These are phyloP conservation scores for Sarcophaga rosellei DNA, from an alignment of 2,888 invertebrate genomes.

Conservation along the genomic window DNA sequence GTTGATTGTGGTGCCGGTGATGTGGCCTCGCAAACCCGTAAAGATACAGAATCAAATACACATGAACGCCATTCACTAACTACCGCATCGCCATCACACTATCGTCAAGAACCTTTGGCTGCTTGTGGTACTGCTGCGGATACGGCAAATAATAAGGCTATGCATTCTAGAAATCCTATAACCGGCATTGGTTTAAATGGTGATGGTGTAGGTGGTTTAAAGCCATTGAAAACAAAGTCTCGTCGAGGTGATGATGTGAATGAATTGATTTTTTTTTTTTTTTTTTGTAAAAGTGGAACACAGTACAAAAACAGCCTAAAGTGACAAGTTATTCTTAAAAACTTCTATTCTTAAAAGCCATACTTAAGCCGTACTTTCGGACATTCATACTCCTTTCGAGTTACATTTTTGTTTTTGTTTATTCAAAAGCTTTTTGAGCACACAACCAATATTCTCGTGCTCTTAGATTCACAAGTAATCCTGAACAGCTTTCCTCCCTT, in stretches of 20 bases:
- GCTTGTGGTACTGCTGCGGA: neutral
- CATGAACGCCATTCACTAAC: constrained; percentile 69
- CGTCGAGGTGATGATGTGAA: constrained; percentile 65
- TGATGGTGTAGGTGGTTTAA: constrained; percentile 72
- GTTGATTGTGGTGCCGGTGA: constrained; percentile 67
- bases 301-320: too few species aligned
- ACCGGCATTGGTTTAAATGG: constrained; percentile 74
- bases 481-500: too few species aligned
- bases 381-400: too few species aligned
- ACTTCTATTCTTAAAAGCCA: too few species aligned
- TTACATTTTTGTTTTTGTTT: too few species aligned
- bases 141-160: constrained; percentile 47
- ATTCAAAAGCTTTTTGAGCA: too few species aligned
- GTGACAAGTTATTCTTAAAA: too few species aligned
- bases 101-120: constrained; percentile 35
- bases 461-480: too few species aligned
- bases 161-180: constrained; percentile 74
- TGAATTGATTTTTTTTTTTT: neutral
- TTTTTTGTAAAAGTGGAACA: neutral
- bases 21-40: constrained; percentile 64
- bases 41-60: constrained; percentile 68
- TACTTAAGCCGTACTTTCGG: too few species aligned
- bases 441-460: too few species aligned
- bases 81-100: constrained; percentile 37
- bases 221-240: constrained; percentile 70